Base-by-base conservation (phyloP, 1,140 invertebrate genomes). In the Gryllus bimaculatus region DNA sequence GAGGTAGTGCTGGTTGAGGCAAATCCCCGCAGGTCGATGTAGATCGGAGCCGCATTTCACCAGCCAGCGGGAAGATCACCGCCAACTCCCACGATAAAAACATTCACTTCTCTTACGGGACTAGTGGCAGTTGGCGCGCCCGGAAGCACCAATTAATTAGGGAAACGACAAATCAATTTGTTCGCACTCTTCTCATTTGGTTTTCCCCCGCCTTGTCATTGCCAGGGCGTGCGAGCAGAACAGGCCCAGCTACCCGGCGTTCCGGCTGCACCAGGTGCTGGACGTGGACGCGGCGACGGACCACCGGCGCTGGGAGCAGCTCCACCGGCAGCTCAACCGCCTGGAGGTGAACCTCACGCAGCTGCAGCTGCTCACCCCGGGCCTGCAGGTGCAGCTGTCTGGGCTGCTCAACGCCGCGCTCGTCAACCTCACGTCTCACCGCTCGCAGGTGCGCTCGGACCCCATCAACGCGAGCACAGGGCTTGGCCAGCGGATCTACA, bases 171-270 rank as follows among this genome's bases (percentile, higher is more conserved):
- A n/a, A n/a, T n/a, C n/a, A n/a, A n/a, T n/a, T n/a, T n/a, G n/a
- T n/a, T n/a, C n/a, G n/a, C n/a, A n/a, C n/a, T n/a, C n/a, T 39
- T 39, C 26, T 39, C 26, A 39, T 5, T 39, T 39, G 26, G 26
- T 39, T 39, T 5, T 39, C 26, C n/a, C n/a, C n/a, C 26, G 5
- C 26, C 54, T 66, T 18, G 54, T 66, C 12, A 48, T 20, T 76
- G 74, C 48, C 82, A 93, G 92, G 82, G 90, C 91, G 82, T 94
- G 93, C 84, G 88, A 91, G 84, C 85, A 89, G 81, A 92, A 93
- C 83, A 87, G 90, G 81, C 87, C 92, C 80, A 89, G 89, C 49
- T 94, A 93, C 87, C 85, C 88, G 75, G 90, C 91, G n/a, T 93
- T 93, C 83, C 89, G 91, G 83, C 85, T 94, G 80, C 88, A 91